Conservation (phyloP, 92 coral and sea anemone species). For the Porites evermanni region DNA sequence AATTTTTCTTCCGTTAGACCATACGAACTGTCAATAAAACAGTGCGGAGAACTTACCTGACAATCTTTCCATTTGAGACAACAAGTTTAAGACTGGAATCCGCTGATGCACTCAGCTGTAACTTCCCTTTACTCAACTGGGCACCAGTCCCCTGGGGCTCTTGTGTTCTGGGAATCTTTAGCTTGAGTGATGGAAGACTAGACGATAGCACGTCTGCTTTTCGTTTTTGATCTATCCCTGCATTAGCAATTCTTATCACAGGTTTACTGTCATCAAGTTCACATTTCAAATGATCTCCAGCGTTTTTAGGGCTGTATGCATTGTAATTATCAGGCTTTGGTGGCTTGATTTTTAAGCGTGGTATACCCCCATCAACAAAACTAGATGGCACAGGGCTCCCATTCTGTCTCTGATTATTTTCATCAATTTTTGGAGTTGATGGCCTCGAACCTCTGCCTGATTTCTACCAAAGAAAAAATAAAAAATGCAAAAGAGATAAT, state of each 20-base stretch:
- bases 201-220: slow-evolving; percentile 67
- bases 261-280: slow-evolving; percentile 78
- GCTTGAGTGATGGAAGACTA: slow-evolving; percentile 80
- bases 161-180: slow-evolving; percentile 79
- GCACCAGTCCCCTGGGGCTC: slow-evolving; percentile 17
- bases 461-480: slow-evolving; percentile 54
- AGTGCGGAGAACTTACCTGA: slow-evolving; percentile 65
- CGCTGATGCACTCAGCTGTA: slow-evolving; percentile 66
- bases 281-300: slow-evolving; percentile 45
- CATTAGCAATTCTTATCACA: slow-evolving; percentile 74
- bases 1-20: no score
- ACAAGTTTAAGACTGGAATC: slow-evolving; percentile 86
- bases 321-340: slow-evolving; percentile 61
- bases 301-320: not conserved
- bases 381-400: slow-evolving; percentile 53
- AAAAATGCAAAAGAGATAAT: no score
- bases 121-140: slow-evolving; percentile 36
- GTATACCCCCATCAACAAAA: slow-evolving; percentile 69
- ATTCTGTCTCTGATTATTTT: slow-evolving; percentile 29
- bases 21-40: no score
- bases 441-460: slow-evolving; percentile 67
- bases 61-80: slow-evolving; percentile 94
- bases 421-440: slow-evolving; percentile 81
- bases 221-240: slow-evolving; percentile 19
- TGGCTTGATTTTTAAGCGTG: slow-evolving; percentile 90